Conservation (phyloP, 2,797 vertebrate species). For the Pelobates cultripes region DNA sequence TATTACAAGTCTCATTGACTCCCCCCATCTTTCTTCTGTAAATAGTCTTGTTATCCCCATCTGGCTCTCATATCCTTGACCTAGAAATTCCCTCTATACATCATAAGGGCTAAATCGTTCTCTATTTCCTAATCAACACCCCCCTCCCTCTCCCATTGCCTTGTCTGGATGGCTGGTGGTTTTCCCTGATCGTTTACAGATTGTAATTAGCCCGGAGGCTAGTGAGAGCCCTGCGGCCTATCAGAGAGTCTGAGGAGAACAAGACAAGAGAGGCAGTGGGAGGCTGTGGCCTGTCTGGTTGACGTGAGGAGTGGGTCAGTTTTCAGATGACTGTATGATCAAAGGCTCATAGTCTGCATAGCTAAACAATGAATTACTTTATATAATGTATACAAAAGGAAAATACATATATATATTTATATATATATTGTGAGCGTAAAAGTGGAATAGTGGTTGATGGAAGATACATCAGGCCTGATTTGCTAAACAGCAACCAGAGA, state of each 20-base stretch:
- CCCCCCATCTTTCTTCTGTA: constrained; percentile 1
- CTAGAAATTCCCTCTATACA: constrained; percentile 42
- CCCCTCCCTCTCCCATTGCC: constrained; percentile 33
- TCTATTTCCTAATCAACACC: constrained; percentile 51
- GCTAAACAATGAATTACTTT: constrained; percentile 26
- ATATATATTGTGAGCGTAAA: too few relatives aligned
- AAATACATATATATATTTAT: constrained; percentile 15
- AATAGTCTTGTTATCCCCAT: constrained; percentile 18
- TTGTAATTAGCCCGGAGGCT: constrained; percentile 51
- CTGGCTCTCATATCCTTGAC: constrained; percentile 51
- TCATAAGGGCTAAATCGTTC: constrained; percentile 43
- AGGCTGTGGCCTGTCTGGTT: constrained; percentile 45
- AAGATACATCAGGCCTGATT: too few relatives aligned
- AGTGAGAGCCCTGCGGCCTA: constrained; percentile 45
- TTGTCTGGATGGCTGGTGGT: constrained; percentile 46
- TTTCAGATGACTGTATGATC: constrained; percentile 49
- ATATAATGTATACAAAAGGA: background rate
- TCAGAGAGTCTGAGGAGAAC: constrained; percentile 28
- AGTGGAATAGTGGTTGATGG: too few relatives aligned
- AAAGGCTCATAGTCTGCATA: constrained; percentile 18
- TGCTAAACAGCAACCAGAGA: too few relatives aligned
- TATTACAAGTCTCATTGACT: background rate
- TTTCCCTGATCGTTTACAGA: constrained; percentile 47
- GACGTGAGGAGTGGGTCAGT: constrained; percentile 35
- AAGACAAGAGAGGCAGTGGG: constrained; percentile 34